Evolutionary conservation across 53 echinoderm and acorn worm species (phyloP), one percentile per base, ranked within the genome.

Genomic region (Patiria pectinifera): DNA sequence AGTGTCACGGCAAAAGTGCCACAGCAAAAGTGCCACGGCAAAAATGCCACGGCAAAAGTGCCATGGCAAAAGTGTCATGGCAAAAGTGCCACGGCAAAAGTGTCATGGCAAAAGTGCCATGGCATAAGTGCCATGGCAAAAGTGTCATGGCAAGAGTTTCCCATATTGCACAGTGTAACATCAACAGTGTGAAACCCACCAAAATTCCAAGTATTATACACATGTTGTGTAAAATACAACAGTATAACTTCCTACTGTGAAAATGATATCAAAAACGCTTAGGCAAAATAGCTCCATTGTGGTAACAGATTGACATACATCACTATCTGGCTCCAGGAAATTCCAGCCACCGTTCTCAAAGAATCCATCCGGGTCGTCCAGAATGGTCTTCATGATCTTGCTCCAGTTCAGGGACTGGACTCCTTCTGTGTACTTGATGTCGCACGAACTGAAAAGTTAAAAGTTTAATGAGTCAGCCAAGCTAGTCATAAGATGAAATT

Each of bases 371-470:
- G 99, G 95, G 71, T 98, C 99, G 62, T 98, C 99, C 3, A 97
- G 83, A 48, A 98, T 98, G 53, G 95, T 95, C 91, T 96, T 96
- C 99, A 98, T 98, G 82, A 98, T 98, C 94, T 98, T 98, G 92
- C 96, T 95, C 99, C 99, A 98, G 77, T 98, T 98, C 25, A 98
- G 96, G 10, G 99, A 98, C 86, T 98, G 99, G 10, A 98, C 94
- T 5, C 99, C 99, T 82, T 98, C 99, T 7, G 99, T 96, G 92
- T 98, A 98, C 87, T 98, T 98, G 95, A 98, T 98, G 83, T 98
- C 99, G 86, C 99, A 98, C 10, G 99, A 98, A 82, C 99, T 98
- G 88, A 86, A 18, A 16, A 18, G 66, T 7, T 7, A 15, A 14
- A 66, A 66, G 10, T 66, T 66, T 66, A 66, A 15, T 53, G 53